Evolutionary conservation across 2,888 invertebrate species (phyloP).

Genomic region (Papilio demoleus): DNA sequence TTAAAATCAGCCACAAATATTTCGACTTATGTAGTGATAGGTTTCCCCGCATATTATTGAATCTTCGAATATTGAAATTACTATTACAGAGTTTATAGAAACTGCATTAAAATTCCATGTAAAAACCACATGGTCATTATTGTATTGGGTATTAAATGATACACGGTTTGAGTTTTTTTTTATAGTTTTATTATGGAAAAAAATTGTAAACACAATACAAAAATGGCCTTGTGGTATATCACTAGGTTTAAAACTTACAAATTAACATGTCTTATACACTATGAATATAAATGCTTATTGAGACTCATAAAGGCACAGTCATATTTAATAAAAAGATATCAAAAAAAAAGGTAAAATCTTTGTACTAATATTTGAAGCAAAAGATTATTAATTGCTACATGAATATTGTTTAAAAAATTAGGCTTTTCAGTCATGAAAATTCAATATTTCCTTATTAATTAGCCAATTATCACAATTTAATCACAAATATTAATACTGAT

Average conservation of each 20-base stretch:
- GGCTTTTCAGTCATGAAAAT: background rate
- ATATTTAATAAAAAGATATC: conserved; percentile 23
- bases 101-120: conserved; percentile 47
- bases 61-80: too few relatives aligned
- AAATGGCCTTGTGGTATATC: conserved; percentile 78
- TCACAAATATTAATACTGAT: conserved; percentile 5
- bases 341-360: background rate
- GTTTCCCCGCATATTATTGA: too few relatives aligned
- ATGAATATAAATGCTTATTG: conserved; percentile 43
- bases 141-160: conserved; percentile 75
- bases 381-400: too few relatives aligned
- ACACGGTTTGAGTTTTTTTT: conserved; percentile 60
- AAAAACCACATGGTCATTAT: conserved; percentile 75
- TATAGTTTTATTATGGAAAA: conserved; percentile 60
- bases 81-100: too few relatives aligned
- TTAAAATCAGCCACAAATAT: too few relatives aligned
- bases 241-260: conserved; percentile 46
- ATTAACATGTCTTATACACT: conserved; percentile 51
- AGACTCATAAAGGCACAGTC: conserved; percentile 41
- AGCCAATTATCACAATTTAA: conserved; percentile 16
- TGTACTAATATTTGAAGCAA: too few relatives aligned
- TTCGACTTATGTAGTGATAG: too few relatives aligned
- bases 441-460: background rate
- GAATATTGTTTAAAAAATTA: too few relatives aligned
- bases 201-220: conserved; percentile 67